These are phyloP conservation scores for Diabrotica balteata DNA, from an alignment of 2,888 invertebrate genomes.

Conservation along the genomic window DNA sequence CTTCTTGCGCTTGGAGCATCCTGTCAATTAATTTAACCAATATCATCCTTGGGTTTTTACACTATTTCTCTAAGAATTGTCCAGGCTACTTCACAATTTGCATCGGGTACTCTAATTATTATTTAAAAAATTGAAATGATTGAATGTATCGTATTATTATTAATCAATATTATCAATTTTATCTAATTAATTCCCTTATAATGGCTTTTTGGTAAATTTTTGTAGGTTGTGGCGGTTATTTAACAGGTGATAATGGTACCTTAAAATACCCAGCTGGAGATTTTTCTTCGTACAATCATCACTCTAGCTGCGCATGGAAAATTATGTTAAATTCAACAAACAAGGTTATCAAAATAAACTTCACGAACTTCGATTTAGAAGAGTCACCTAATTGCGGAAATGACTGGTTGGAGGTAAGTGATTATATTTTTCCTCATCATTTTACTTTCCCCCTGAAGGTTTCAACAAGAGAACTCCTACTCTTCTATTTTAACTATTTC, in stretches of 20 bases:
- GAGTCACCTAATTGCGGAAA: constrained; percentile 69
- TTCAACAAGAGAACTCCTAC: too few species aligned
- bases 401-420: constrained; percentile 71
- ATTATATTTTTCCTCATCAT: background rate
- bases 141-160: too few species aligned
- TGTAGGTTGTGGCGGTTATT: constrained; percentile 70
- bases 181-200: background rate
- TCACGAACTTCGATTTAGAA: constrained; percentile 79
- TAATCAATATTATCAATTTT: too few species aligned
- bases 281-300: constrained; percentile 65
- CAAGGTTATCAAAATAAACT: constrained; percentile 81
- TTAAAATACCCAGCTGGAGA: constrained; percentile 68
- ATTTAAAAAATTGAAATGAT: too few species aligned
- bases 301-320: constrained; percentile 81
- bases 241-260: constrained; percentile 63
- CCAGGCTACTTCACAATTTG: too few species aligned
- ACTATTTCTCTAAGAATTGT: too few species aligned
- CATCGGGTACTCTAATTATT: too few species aligned
- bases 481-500: background rate
- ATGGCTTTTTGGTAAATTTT: constrained; percentile 21
- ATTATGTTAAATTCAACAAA: constrained; percentile 69
- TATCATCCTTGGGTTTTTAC: too few species aligned
- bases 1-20: too few species aligned
- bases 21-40: too few species aligned
- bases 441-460: too few species aligned